Conservation (phyloP, 2,113 vertebrate species). For the Phyllostomus hastatus region DNA sequence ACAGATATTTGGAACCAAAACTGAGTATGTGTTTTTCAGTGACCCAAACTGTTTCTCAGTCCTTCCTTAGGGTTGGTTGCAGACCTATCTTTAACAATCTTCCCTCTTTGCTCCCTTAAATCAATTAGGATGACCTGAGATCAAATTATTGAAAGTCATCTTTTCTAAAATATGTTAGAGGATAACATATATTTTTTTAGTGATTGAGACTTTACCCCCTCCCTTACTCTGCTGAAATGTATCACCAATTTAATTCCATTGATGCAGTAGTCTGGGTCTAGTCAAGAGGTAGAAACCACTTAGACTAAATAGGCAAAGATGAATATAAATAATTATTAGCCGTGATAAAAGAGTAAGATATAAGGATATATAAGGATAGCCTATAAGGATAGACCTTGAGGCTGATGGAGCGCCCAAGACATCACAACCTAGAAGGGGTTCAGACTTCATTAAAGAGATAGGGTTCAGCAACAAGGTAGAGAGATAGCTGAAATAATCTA, state of each 20-base stretch:
- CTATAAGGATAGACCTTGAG: no score
- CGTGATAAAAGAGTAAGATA: not conserved
- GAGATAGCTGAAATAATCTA: not conserved
- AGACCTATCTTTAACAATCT: not conserved
- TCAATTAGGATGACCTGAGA: not conserved
- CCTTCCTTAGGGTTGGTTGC: not conserved
- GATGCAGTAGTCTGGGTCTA: not conserved
- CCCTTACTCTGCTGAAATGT: not conserved
- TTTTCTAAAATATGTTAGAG: not conserved
- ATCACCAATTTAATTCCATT: not conserved
- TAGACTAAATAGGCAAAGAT: not conserved
- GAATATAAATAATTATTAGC: not conserved
- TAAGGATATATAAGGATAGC: not conserved
- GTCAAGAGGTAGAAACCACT: not conserved
- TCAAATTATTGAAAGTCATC: not conserved
- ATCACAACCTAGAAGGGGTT: not conserved
- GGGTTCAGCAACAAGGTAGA: not conserved
- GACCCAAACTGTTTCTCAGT: not conserved
- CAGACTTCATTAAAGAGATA: not conserved
- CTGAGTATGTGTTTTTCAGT: not conserved
- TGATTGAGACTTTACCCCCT: not conserved
- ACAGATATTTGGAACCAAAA: not conserved
- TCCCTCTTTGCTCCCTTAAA: not conserved
- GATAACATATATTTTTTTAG: not conserved
- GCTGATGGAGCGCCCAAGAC: not conserved